Base-by-base conservation (phyloP, 2,113 vertebrate species). In the Cranoglanis bouderius region DNA sequence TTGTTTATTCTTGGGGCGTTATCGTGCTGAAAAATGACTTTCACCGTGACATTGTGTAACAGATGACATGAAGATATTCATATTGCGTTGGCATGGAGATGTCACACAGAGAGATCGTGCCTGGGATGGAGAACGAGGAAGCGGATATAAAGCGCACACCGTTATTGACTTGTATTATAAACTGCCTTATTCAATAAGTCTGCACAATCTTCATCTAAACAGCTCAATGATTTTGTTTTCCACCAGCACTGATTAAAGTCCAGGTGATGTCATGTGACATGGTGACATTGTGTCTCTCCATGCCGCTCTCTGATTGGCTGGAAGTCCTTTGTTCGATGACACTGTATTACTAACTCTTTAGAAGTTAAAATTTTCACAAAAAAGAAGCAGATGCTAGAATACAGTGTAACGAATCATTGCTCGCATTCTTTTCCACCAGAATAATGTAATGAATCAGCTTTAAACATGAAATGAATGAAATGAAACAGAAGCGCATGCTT, bases 31-130 rank as follows among this genome's bases (percentile, higher is more conserved):
- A 91, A 84, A 89, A 80, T 89, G 75, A 89, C 88, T 90, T 90
- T 84, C 65, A 85, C 29, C 26, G 26, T 87, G 88, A 86, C 87
- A 85, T 88, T 92, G 83, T 87, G 49, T 88, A 88, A 87, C 87
- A 88, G 46, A 19, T 26, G 53, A 59, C 78, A 55, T 59, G 77
- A 85, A 87, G 70, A 87, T 86, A 87, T 87, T 85, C 57, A 85
- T 84, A 84, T 78, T 46, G 49, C 24, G 67, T 83, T 90, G 85
- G 85, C 75, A 90, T 88, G 87, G 84, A 87, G 70, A 90, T 74
- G 85, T 87, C 85, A 91, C 57, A 61, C 57, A 70, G 67, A 89
- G 16, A 35, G 46, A 72, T 51, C 84, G 19, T 32, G 65, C 55
- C 82, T 70, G 84, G 81, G 29, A 82, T 63, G 61, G 18, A 46